phyloP scores from a whole-genome alignment of 1,140 invertebrate genomes.

The Thalassaphorura encarpata region DNA sequence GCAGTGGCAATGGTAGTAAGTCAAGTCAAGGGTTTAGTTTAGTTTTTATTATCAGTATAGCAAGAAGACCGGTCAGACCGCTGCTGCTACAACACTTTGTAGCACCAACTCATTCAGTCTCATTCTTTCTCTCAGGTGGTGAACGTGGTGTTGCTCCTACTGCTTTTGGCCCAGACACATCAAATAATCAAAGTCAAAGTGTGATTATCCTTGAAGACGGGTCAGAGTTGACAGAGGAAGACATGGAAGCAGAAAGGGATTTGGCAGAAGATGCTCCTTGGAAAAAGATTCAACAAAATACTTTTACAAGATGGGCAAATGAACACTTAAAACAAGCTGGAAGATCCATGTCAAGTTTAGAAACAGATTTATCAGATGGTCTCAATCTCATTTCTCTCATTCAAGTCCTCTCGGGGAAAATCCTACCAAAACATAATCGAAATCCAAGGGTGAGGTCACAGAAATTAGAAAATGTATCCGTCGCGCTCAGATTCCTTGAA shows the following conservation, averaged over 20 bases:
- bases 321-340: slow-evolving; percentile 76
- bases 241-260: background rate
- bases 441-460: slow-evolving; percentile 79
- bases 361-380: slow-evolving; percentile 76
- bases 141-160: too few relatives aligned
- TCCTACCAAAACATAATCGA: slow-evolving; percentile 75
- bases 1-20: too few relatives aligned
- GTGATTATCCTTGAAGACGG: too few relatives aligned
- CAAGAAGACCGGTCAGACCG: too few relatives aligned
- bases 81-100: too few relatives aligned
- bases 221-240: background rate
- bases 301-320: slow-evolving; percentile 90
- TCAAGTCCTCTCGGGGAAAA: slow-evolving; percentile 74
- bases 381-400: slow-evolving; percentile 69
- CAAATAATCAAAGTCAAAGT: too few relatives aligned
- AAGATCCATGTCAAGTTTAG: slow-evolving; percentile 67
- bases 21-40: too few relatives aligned
- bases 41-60: too few relatives aligned
- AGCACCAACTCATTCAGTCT: too few relatives aligned
- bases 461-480: slow-evolving; percentile 83
- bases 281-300: slow-evolving; percentile 55
- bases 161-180: too few relatives aligned
- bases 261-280: background rate
- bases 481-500: slow-evolving; percentile 76
- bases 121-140: too few relatives aligned